Base-by-base conservation (phyloP, 2,797 vertebrate species). In the Dipus sagitta region DNA sequence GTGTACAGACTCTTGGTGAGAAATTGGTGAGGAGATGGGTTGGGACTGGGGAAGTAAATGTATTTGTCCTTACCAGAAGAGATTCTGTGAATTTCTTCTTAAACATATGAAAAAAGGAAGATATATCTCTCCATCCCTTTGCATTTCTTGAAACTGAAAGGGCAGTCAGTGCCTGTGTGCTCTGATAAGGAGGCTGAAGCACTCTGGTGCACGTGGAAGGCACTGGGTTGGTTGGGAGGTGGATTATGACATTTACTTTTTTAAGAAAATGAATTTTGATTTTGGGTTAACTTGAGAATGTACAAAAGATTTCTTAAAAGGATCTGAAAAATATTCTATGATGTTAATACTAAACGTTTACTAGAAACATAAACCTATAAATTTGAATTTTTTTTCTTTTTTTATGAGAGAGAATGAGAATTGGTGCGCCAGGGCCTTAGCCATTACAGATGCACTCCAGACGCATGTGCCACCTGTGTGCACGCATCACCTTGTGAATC, bases 341-440 rank as follows among this genome's bases (percentile, higher is more conserved):
- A 84, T 86, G 12, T 84, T 26, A 89, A 20, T 65, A 95, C 6
- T 91, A 79, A 38, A 82, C 5, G 77, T 96, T 96, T 95, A 24
- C 42, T 72, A 20, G 95, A 94, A 88, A 94, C 81, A 67, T 34
- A 3, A 15, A 84, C 30, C 89, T 91, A 84, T 88, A 84, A 74
- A 84, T 96, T 92, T 95, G 93, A 38, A 3, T 38, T 38, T 38
- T 47, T 47, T 47, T 47, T 47, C 11, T 47, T 47, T 47, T 47
- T 47, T 47, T 47, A 47, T 47, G 47, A 47, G 47, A 47, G 42
- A 47, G 47, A 47, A 47, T 47, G 47, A 47, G 47, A 47, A 47
- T 47, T 47, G 47, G 47, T 47, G 47, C 11, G 47, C 47, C 47
- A 47, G 47, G 47, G 47, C 8, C 47, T 47, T 47, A 47, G 47